Base-by-base conservation (phyloP, 2,113 vertebrate genomes). In the Centropus unirufus region DNA sequence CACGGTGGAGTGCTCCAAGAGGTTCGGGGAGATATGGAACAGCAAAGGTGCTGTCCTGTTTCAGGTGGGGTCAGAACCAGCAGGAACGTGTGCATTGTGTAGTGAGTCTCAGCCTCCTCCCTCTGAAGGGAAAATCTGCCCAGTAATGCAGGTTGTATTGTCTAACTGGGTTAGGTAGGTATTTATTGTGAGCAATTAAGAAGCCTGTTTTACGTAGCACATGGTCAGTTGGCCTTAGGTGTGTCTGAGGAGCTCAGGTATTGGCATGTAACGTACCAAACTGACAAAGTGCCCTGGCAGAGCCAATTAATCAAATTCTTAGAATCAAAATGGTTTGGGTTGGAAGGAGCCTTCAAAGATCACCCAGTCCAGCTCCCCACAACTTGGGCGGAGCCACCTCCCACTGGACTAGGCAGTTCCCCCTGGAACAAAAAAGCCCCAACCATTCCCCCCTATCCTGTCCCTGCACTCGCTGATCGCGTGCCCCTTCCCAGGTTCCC, bases 101-200 rank as follows among this genome's bases (percentile, higher is more conserved):
- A 82, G 57, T 18, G 57, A 57, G 27, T 55, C 39, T 89, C 21
- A 47, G 42, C 24, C 36, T 62, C 15, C 4, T 18, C 6, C 2
- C 8, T 68, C 16, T 24, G 1, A 34, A 17, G 44, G 34, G 73
- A 67, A 61, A 75, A 7, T 30, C 14, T 58, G 80, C 32, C 9
- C 8, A 19, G 12, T 57, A 17, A 0, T 5, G 8, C 30, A 2
- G 3, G 4, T 7, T 3, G 3, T 54, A 2, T 54, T 64, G 47
- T 84, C 14, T 76, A 7, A 20, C 27, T 52, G 32, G n/a, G 9
- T 80, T 72, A 24, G 21, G 8, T 26, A 5, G 7, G 4, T 63
- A 23, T 86, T 82, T 87, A 29, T 44, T 66, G 49, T 18, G 19
- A 63, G 24, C 12, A 62, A 2, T 40, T 51, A 34, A 32, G 47